Evolutionary conservation across 2,113 vertebrate species (phyloP), one percentile per base, ranked within the genome.

Genomic region (Felis chaus): DNA sequence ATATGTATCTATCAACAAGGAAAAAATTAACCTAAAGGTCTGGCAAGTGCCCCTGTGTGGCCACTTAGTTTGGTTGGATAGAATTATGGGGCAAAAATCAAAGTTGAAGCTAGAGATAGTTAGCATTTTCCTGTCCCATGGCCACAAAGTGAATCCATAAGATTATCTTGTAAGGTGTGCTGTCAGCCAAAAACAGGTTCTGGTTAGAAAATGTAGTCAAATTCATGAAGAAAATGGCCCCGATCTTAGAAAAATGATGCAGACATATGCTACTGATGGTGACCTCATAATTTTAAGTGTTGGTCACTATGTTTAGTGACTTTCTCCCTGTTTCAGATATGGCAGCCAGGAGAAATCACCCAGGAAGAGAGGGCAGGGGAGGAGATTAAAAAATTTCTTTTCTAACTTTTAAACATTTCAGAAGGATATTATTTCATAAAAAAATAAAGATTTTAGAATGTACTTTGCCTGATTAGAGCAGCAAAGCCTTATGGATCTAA

Each of bases 391-490:
- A 29, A 6, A 11, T 7, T 36, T 9, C 21, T 65, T 29, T 78
- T 29, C 41, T 68, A 14, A 41, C 55, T 96, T 92, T 92, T 76
- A 88, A 80, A 82, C 36, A 83, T 74, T 94, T 91, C 41, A 74
- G n/a, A 88, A 79, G 69, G 10, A 36, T 83, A 92, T 71, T 80
- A 78, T 88, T 93, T 95, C 18, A 81, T 55, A 33, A 86, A 78
- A 53, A 53, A 41, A 39, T 86, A 31, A 87, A 97, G 89, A 55
- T 41, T 89, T 86, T 89, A 95, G 53, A 68, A 93, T 86, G 82
- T 36, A 74, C 61, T 86, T 69, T 94, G 71, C 36, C 25, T 78
- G 27, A 83, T 27, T 45, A 69, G 27, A 69, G 10, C 29, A 63
- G 57, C 57, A 92, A 74, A 68, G 16, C 61, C 29, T 71, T 68